A percentile compares a stretch with the other conserved stretches of the same genome.
phyloP scores from a whole-genome alignment of 2,113 vertebrate genomes.

The Tor tambroides region DNA sequence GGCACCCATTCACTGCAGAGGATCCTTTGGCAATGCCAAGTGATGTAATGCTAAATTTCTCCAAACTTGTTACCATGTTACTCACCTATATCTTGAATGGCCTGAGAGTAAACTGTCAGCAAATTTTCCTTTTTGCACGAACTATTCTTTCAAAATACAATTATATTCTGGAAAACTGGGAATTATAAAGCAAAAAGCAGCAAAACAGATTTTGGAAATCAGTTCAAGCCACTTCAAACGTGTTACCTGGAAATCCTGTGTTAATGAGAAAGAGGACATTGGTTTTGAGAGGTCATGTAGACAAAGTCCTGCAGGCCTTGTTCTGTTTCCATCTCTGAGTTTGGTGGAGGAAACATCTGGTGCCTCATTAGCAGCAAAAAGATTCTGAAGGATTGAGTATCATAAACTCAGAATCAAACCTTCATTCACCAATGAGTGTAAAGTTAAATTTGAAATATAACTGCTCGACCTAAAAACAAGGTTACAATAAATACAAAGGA shows the following conservation, averaged over 20 bases:
- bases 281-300: not conserved
- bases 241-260: slow-evolving; percentile 47
- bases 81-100: not conserved
- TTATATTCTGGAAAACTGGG: not conserved
- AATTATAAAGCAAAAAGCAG: not conserved
- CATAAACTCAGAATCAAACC: not conserved
- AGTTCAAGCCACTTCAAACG: not conserved
- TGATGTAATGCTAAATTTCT: too few relatives aligned
- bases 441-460: slow-evolving; percentile 2
- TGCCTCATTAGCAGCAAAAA: not conserved
- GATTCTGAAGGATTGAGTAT: not conserved
- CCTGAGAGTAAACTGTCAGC: not conserved
- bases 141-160: not conserved
- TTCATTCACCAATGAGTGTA: not conserved
- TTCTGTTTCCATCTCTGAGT: slow-evolving; percentile 32
- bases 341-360: not conserved
- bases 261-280: slow-evolving; percentile 2
- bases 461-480: not conserved
- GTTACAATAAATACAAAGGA: not conserved
- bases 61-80: not conserved
- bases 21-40: not conserved
- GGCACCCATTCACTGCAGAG: not conserved
- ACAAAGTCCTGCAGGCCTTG: not conserved
- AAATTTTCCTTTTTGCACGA: not conserved
- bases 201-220: not conserved